These are phyloP conservation scores for Eulemur mongoz DNA, from an alignment of 2,797 vertebrate genomes.

Conservation along the genomic window DNA sequence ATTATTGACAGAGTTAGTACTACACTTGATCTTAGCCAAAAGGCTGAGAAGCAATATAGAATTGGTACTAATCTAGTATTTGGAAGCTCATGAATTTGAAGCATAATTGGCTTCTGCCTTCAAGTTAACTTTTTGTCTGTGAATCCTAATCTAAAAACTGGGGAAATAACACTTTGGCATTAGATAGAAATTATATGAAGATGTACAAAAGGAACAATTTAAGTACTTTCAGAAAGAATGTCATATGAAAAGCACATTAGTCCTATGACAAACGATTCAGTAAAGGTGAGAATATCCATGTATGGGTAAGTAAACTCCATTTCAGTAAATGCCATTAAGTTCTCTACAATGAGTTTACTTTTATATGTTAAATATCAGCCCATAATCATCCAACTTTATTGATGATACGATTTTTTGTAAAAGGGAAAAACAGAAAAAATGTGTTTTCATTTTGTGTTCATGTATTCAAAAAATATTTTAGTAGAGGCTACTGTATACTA, in stretches of 20 bases:
- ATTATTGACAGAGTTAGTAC: neutral
- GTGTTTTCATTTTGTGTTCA: neutral
- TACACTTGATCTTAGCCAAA: too few relatives aligned
- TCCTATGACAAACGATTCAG: neutral
- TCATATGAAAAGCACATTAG: neutral
- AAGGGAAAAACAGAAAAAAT: neutral
- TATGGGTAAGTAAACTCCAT: neutral
- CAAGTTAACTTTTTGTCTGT: conserved; percentile 30
- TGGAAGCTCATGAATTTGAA: conserved; percentile 18
- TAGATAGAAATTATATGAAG: neutral
- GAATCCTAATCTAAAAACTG: neutral
- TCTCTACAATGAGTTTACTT: neutral
- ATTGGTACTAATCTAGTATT: neutral
- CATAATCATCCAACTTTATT: conserved; percentile 3
- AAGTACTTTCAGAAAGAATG: neutral
- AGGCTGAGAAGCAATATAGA: neutral
- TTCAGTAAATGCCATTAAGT: conserved; percentile 30
- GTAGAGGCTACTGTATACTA: neutral
- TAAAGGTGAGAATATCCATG: neutral
- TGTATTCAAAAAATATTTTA: conserved; percentile 7
- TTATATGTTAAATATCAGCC: neutral
- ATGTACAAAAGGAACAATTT: neutral
- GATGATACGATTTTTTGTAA: neutral
- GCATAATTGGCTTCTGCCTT: neutral
- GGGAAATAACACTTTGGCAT: neutral